Evolutionary conservation across 35 echinoderm and acorn worm genomes (phyloP).

Genomic region (Heliocidaris erythrogramma): DNA sequence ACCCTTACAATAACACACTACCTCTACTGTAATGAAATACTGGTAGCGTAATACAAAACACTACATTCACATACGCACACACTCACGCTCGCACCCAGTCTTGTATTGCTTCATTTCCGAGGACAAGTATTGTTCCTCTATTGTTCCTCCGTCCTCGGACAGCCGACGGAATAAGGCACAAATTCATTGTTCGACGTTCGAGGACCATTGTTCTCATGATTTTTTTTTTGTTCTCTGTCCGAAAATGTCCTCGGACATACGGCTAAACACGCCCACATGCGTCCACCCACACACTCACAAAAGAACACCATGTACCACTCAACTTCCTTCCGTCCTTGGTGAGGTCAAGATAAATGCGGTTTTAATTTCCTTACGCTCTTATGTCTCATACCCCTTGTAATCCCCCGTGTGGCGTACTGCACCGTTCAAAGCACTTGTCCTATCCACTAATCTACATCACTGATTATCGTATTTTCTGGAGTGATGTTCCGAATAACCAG

Average conservation of each 20-base stretch:
- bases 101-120: too few species aligned
- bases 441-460: not conserved
- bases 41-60: too few species aligned
- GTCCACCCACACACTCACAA: not conserved
- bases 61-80: not conserved
- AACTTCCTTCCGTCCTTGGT: not conserved
- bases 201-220: too few species aligned
- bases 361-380: not conserved
- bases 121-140: too few species aligned
- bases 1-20: not conserved
- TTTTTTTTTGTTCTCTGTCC: too few species aligned
- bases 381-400: not conserved
- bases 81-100: not conserved
- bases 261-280: too few species aligned
- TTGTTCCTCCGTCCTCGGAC: too few species aligned
- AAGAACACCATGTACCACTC: not conserved
- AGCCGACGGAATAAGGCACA: too few species aligned
- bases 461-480: not conserved
- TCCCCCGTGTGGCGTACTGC: not conserved
- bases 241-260: too few species aligned
- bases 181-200: too few species aligned
- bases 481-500: not conserved
- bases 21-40: not conserved
- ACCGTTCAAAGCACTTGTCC: not conserved
- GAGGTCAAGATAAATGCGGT: not conserved